These are phyloP conservation scores for Chelonia mydas DNA, from an alignment of 2,797 vertebrate species.

Conservation along the genomic window DNA sequence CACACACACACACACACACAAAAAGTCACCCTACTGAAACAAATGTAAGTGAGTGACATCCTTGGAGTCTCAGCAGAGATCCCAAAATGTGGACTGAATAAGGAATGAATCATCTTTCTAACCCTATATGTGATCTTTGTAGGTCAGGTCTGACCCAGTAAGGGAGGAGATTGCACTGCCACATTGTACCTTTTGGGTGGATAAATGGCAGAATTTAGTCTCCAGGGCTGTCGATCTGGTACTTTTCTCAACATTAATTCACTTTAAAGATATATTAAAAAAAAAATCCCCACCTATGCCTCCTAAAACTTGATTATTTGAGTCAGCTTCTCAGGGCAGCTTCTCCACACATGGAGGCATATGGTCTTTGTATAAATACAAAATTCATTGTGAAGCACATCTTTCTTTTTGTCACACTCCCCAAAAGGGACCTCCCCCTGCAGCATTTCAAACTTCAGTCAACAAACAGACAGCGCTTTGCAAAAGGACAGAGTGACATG, in stretches of 20 bases:
- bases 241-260: not conserved
- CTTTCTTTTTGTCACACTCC: not conserved
- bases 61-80: not conserved
- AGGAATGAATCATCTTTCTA: not conserved
- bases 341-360: not conserved
- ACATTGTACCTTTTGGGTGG: not conserved
- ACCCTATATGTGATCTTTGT: not conserved
- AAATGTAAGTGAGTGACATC: not conserved
- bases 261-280: not conserved
- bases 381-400: not conserved
- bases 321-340: not conserved
- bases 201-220: not conserved
- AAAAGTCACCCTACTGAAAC: no score
- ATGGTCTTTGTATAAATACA: not conserved
- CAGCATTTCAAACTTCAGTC: not conserved
- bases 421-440: not conserved
- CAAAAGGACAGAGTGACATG: not conserved
- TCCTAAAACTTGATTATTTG: slow-evolving; percentile 1
- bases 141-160: not conserved
- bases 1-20: no score
- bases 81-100: not conserved
- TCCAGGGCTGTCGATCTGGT: not conserved
- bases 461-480: not conserved
- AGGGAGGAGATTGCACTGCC: not conserved
- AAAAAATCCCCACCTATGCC: not conserved